Base-by-base conservation (phyloP, 2,113 vertebrate species). In the Bufo bufo region DNA sequence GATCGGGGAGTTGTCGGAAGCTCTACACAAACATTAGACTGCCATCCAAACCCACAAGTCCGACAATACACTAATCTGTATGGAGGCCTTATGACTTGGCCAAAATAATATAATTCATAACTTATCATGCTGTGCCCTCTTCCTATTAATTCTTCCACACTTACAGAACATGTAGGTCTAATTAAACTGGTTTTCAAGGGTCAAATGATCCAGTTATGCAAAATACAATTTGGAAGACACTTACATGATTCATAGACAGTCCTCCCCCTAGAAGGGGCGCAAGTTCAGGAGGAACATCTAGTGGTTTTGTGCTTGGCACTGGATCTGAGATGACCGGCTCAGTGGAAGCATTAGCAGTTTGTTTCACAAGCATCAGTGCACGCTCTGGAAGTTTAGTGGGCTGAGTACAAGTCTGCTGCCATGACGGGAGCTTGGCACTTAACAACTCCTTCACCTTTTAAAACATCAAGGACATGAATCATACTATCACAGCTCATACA, bases 341-440 rank as follows among this genome's bases (percentile, higher is more conserved):
- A 75, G 65, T n/a, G 14, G 90, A 50, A 1, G 94, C 86, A 50
- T 94, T 95, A 4, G 95, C 94, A 0, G 96, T 96, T 92, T 95
- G 94, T n/a, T 96, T 95, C 87, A 97, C 92, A 91, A 96, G 94
- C 80, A 95, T 95, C 58, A 97, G 91, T 0, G 95, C 96, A 0
- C 96, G 93, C 84, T 97, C 96, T 0, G 96, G 96, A n/a, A 97
- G 94, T 80, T 95, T 95, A 1, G 96, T 97, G 17, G 96, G 96
- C 89, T 96, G 95, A 23, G 94, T 93, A 66, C 96, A 96, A 0
- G 96, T 95, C 91, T 94, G 93, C 63, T 96, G 96, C 96, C 96
- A 97, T 7, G 93, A 93, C 0, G 94, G 96, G 87, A 97, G 91
- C 90, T 96, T 97, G 92, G 95, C 93, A 0, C 94, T 95, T 85